A percentile compares a stretch with the other conserved stretches of the same genome.
Evolutionary conservation across 2,888 invertebrate species (phyloP).

Genomic region (Timandra comae): DNA sequence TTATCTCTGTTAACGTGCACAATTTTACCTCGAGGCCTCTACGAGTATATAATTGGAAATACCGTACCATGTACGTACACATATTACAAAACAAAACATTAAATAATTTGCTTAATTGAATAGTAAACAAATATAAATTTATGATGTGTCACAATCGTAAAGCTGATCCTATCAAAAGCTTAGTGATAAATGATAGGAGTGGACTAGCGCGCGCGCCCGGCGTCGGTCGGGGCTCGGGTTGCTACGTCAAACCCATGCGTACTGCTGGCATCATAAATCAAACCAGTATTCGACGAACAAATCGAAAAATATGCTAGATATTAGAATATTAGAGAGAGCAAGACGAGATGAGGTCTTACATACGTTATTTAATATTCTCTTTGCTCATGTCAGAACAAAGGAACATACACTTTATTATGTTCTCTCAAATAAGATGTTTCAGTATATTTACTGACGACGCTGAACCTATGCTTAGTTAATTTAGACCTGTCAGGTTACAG

Average conservation of each 20-base stretch:
- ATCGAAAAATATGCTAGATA: constrained; percentile 51
- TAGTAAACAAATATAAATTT: constrained; percentile 25
- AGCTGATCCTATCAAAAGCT: constrained; percentile 34
- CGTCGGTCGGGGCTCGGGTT: not conserved
- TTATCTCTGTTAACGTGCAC: no score
- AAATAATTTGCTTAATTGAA: constrained; percentile 13
- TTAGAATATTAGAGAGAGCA: constrained; percentile 19
- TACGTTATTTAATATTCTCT: constrained; percentile 6
- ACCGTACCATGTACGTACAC: no score
- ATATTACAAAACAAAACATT: no score
- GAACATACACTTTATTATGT: no score
- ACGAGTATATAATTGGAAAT: no score
- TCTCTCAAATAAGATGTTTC: no score
- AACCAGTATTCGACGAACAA: constrained; percentile 31
- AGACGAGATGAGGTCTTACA: no score
- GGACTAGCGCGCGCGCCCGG: constrained; percentile 15
- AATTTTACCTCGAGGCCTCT: no score
- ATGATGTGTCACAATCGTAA: constrained; percentile 29
- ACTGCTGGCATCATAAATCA: constrained; percentile 41
- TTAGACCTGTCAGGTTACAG: no score
- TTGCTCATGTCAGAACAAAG: constrained; percentile 2
- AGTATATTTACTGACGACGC: no score
- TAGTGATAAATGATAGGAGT: constrained; percentile 36
- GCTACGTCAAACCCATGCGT: not conserved
- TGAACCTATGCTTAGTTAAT: no score